Evolutionary conservation across 92 coral and sea anemone species (phyloP), one percentile per base, ranked within the genome.

Genomic region (Zoanthus solanderi): DNA sequence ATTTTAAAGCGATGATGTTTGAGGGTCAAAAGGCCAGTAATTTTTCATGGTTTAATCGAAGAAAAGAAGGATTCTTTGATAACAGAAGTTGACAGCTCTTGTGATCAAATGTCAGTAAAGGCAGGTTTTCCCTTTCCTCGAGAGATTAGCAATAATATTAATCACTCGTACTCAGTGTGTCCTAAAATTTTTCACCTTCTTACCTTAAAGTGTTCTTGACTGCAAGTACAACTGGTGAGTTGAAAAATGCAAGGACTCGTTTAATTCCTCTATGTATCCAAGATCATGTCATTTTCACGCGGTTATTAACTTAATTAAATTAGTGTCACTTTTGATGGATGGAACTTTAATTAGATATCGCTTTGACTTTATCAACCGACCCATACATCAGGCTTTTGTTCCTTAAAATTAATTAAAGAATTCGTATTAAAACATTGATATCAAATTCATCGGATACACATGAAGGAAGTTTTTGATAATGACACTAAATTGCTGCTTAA

Each of bases 281-380:
- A 61, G 66, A 66, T 66, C 61, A 10, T 2, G 32, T 32, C 75
- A 71, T 91, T 83, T 78, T 87, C 86, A 76, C 30, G 88, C 88
- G 93, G 76, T 78, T 90, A 91, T 81, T 83, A 76, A 54, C 16
- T 71, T 91, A 78, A 91, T 91, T 91, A 57, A 91, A 91, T 91
- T 91, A 91, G 85, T 87, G 93, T 91, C 93, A 91, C 82, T 78
- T 81, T 11, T 81, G 85, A 81, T 81, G 75, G 75, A 81, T 81
- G 85, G 85, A 47, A 81, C 71, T 81, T 81, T 81, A 81, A 81
- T 81, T 81, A 81, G 34, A 58, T 37, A 66, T 81, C 60, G 75
- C 13, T 63, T 58, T 42, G 85, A 17, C 32, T 81, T 68, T 68
- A 81, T 81, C 85, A 81, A 81, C 85, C 85, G 85, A 66, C 61